A percentile compares a stretch with the other conserved stretches of the same genome.
Conservation (phyloP, 2,888 invertebrate genomes). For the Apeira syringaria region DNA sequence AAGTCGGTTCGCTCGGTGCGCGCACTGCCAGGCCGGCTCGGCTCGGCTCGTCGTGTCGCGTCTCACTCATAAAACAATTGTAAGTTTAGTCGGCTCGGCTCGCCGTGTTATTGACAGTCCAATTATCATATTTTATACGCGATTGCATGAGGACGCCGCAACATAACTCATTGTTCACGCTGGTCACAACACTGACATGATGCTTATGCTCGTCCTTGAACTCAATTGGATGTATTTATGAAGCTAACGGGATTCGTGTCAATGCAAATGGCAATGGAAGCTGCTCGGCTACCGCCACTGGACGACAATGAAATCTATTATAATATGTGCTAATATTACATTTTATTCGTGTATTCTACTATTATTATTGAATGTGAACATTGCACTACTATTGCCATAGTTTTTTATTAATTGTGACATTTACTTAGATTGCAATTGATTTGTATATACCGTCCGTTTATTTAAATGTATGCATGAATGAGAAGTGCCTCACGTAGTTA, state of each 20-base stretch:
- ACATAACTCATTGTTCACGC: slow-evolving; percentile 79
- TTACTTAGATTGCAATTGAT: neutral
- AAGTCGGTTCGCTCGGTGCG: slow-evolving; percentile 10
- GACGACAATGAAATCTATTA: slow-evolving; percentile 43
- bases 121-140: slow-evolving; percentile 79
- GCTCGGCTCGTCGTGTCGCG: slow-evolving; percentile 8
- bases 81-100: slow-evolving; percentile 26
- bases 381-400: neutral
- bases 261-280: slow-evolving; percentile 71
- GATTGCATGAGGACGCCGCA: slow-evolving; percentile 74
- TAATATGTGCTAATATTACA: slow-evolving; percentile 18
- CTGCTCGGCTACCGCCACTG: slow-evolving; percentile 46
- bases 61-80: slow-evolving; percentile 20
- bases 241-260: slow-evolving; percentile 78
- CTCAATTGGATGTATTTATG: slow-evolving; percentile 77
- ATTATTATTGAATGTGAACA: neutral
- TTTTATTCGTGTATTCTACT: slow-evolving; percentile 17
- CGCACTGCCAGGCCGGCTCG: too few relatives aligned
- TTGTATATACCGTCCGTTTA: neutral
- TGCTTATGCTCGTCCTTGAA: slow-evolving; percentile 78
- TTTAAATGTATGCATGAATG: neutral
- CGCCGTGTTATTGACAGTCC: slow-evolving; percentile 57
- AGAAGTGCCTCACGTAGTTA: neutral
- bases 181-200: slow-evolving; percentile 74
- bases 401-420: neutral